Evolutionary conservation across 1,140 invertebrate species (phyloP), one percentile per base, ranked within the genome.

Genomic region (Drosophila oshimai): DNA sequence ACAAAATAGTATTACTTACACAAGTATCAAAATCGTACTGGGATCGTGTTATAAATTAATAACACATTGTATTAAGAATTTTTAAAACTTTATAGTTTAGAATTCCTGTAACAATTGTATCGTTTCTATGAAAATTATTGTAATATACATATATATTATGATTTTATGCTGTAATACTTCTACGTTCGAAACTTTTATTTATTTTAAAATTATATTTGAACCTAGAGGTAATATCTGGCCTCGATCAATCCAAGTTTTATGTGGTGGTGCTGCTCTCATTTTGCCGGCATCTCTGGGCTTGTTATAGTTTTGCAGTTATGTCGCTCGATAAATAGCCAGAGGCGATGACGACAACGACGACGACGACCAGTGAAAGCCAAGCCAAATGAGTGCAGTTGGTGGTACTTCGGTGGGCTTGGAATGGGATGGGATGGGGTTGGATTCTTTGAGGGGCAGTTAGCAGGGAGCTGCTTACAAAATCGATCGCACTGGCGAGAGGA

Each of bases 301-400:
- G 34, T 41, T 42, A 28, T 46, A 22, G 44, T 39, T 36, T 28
- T 53, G 46, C 44, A 50, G 45, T 58, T 49, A 58, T 53, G 42
- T 36, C 65, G 68, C 68, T 72, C 68, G 67, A 72, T 72, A 72
- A 72, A 45, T 72, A 55, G 55, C 68, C 68, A 72, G 50, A 49
- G 54, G 68, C 50, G 64, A 47, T 55, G 64, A 57, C 64, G 51
- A 67, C 58, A 29, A 29, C 58, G 37, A 28, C 42, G 55, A 64
- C 54, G 31, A 54, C 55, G 54, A 18, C 15, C 53, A 55, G 53
- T 49, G 34, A 54, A 60, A 39, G 36, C 58, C 60, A 71, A 71
- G 68, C 67, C 68, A 71, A 72, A 72, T 72, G 67, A 72, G 55
- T 72, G 68, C 68, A 72, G 54, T 62, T 51, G 53, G 39, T 7